These are phyloP conservation scores for Neodon shergylaensis DNA, from an alignment of 2,113 vertebrate species.

Conservation along the genomic window DNA sequence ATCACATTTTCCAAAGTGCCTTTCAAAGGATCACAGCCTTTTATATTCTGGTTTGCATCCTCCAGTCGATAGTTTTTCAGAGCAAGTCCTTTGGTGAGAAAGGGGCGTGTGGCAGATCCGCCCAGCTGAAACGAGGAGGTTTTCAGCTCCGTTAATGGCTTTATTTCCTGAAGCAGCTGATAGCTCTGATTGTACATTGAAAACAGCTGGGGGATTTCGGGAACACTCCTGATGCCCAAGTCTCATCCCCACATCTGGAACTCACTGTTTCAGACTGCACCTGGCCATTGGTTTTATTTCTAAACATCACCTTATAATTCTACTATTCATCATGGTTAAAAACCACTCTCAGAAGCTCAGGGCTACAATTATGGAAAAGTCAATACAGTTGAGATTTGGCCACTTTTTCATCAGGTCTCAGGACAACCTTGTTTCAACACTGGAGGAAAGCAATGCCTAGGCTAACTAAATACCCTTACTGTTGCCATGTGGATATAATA, in stretches of 20 bases:
- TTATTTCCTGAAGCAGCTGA: not conserved
- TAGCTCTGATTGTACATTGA: not conserved
- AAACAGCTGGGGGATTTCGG: not conserved
- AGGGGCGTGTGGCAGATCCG: not conserved
- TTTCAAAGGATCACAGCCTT: conserved; percentile 19
- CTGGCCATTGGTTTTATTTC: not conserved
- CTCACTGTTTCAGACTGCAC: not conserved
- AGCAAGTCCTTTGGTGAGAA: conserved; percentile 26
- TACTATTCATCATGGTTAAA: not conserved
- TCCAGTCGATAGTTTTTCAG: conserved; percentile 7
- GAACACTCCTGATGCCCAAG: not conserved
- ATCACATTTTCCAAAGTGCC: conserved; percentile 63
- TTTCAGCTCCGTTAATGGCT: not conserved
- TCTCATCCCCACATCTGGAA: not conserved
- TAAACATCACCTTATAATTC: not conserved
- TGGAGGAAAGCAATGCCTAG: not conserved
- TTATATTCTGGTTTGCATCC: conserved; percentile 7
- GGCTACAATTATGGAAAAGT: not conserved
- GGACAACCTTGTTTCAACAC: conserved; percentile 8
- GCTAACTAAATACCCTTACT: conserved; percentile 26
- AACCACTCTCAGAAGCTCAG: not conserved
- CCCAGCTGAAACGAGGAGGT: not conserved
- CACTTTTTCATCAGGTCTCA: not conserved
- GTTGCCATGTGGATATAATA: not conserved
- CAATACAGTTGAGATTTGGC: not conserved